Conservation (phyloP, 2,888 invertebrate species). For the Suillia variegata region DNA sequence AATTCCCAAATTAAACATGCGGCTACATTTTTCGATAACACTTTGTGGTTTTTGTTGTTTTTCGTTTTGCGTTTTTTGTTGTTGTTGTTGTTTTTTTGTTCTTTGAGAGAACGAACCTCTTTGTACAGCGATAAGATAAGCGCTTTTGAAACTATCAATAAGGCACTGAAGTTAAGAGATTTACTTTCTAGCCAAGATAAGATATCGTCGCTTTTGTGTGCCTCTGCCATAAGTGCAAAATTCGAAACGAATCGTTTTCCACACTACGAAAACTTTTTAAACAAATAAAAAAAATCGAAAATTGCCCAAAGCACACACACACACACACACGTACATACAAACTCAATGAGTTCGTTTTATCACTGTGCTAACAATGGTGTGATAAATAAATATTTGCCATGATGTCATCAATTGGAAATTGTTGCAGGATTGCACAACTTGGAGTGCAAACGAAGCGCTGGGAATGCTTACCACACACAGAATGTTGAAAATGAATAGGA, state of each 20-base stretch:
- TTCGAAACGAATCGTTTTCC: no score
- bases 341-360: no score
- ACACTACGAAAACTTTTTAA: conserved; percentile 2
- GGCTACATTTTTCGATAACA: no score
- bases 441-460: no score
- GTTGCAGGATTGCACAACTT: background rate
- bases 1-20: no score
- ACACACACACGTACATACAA: no score
- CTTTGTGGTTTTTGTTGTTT: no score
- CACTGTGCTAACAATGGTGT: no score
- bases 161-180: background rate
- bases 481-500: conserved; percentile 80
- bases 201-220: background rate
- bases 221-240: background rate
- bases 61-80: no score
- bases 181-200: background rate
- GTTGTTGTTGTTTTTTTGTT: no score
- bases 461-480: conserved; percentile 74
- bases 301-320: no score
- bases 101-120: background rate
- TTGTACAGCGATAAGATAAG: background rate
- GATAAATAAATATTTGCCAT: no score
- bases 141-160: background rate
- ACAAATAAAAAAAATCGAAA: background rate
- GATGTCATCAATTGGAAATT: background rate